These are phyloP conservation scores for Furnarius figulus DNA, from an alignment of 2,113 vertebrate species.

Conservation along the genomic window DNA sequence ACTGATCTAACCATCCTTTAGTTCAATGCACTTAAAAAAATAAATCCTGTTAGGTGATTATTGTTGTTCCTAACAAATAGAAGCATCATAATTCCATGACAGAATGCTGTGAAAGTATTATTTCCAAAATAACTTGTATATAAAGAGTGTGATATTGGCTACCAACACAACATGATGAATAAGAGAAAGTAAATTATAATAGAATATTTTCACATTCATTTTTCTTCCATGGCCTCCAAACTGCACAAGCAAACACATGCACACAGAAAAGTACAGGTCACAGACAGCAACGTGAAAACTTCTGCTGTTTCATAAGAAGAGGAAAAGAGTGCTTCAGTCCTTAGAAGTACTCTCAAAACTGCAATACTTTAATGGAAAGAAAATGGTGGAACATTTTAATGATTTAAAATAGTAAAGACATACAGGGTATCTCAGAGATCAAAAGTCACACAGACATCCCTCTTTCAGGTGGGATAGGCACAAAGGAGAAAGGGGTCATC, in stretches of 20 bases:
- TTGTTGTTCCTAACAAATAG: neutral
- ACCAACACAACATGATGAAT: neutral
- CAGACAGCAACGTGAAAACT: neutral
- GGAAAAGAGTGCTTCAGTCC: neutral
- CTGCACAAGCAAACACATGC: neutral
- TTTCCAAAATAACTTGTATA: neutral
- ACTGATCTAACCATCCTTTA: neutral
- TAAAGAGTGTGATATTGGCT: neutral
- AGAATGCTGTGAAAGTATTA: neutral
- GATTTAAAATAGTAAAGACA: neutral
- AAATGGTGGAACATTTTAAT: neutral
- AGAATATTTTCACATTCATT: neutral
- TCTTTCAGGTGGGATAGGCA: neutral
- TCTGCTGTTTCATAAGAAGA: neutral
- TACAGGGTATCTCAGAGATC: neutral
- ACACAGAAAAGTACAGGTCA: neutral
- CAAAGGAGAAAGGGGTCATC: neutral
- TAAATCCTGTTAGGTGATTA: neutral
- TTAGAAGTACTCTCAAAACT: neutral
- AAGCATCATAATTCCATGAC: neutral
- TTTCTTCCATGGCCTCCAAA: neutral
- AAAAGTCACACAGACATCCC: neutral
- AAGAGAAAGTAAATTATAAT: neutral
- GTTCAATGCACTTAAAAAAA: neutral
- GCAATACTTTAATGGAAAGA: neutral